Evolutionary conservation across 2,797 vertebrate genomes (phyloP), one percentile per base, ranked within the genome.

Genomic region (Babyrousa celebensis): DNA sequence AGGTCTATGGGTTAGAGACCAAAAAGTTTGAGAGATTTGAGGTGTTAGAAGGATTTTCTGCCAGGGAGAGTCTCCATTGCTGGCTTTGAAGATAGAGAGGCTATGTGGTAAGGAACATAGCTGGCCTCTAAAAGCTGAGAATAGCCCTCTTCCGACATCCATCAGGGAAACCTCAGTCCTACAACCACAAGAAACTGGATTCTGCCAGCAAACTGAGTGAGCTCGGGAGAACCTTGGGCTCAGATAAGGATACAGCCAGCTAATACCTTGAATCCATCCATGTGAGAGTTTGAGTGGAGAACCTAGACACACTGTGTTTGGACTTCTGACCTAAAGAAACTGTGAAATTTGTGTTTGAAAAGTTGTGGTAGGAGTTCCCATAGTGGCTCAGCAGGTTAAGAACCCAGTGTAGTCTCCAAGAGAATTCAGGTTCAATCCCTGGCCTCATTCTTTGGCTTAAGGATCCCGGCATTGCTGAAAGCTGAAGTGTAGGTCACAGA

Each of bases 181-280:
- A 14, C 20, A 15, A 1, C 9, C 0, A 0, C 10, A 6, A 27
- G 58, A 58, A 79, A 5, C 27, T 43, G 2, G 43, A 32, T 7
- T n/a, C 58, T 43, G 79, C 36, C 68, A 36, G 23, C 14, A 70
- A 2, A 23, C 14, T 16, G 68, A 48, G 36, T 20, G 18, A 36
- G n/a, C 67, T 18, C 27, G 32, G 8, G 52, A 58, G 62, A 21
- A 65, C 36, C 36, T 67, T 2, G 58, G 58, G 36, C 67, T 48
- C 25, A 43, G 60, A 9, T 14, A 29, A 85, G 63, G 60, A 16
- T 12, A 21, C 25, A n/a, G 17, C 21, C 43, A 21, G 71, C 5
- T 6, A 56, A 77, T 29, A 29, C 17, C 58, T 60, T 23, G 29
- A 21, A 8, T n/a, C 82, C 12, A 23, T 72, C 58, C 40, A 58